Conservation (phyloP, 2,113 vertebrate species). For the Cinclus mexicanus region DNA sequence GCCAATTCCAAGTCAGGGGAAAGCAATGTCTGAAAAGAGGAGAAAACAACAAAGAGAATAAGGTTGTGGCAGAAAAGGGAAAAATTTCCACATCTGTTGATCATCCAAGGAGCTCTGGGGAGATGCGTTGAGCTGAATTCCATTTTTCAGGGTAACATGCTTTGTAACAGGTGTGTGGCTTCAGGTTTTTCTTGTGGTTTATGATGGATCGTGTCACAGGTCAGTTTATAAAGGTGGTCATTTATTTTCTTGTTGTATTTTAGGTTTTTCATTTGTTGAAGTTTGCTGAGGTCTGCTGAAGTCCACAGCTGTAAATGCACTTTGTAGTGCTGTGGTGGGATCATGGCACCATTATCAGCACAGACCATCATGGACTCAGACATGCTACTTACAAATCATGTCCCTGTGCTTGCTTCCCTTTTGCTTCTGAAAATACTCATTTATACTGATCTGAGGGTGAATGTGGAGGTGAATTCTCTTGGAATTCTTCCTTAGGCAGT, state of each 20-base stretch:
- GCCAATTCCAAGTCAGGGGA: rapidly evolving
- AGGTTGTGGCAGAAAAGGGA: not conserved
- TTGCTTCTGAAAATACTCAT: not conserved
- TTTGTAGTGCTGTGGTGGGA: not conserved
- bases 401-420: not conserved
- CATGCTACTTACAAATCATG: not conserved
- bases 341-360: not conserved
- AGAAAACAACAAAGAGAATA: not conserved
- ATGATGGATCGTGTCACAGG: not conserved
- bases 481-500: not conserved
- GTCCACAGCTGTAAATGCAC: not conserved
- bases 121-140: not conserved
- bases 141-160: not conserved
- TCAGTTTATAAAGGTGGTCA: not conserved
- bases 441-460: not conserved
- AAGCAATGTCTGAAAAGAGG: not conserved
- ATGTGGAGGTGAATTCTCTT: not conserved
- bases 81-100: not conserved
- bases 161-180: rapidly evolving
- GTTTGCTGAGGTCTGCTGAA: not conserved
- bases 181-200: not conserved
- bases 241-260: not conserved
- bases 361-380: rapidly evolving
- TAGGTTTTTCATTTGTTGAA: not conserved
- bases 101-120: not conserved